Evolutionary conservation across 2,113 vertebrate species (phyloP), one percentile per base, ranked within the genome.

Genomic region (Phrynosoma blainvillii): DNA sequence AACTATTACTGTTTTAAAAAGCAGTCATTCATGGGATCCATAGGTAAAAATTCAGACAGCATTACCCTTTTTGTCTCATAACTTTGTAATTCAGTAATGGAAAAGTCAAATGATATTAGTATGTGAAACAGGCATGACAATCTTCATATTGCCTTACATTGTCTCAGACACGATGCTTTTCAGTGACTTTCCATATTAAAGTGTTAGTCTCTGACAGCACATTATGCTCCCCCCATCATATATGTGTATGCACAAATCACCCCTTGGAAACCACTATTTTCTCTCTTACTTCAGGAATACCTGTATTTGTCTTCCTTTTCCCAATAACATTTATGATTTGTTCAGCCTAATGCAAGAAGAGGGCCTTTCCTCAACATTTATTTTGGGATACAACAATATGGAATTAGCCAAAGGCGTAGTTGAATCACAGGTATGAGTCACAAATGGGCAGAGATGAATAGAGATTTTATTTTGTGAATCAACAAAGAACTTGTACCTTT

Each of bases 341-440:
- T 84, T 62, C 25, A 25, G 32, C 27, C 0, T 1, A 66, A 30
- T 76, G 86, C 54, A 62, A 86, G 62, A 89, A 90, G 83, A 89
- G 20, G 40, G 77, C 47, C 0, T 54, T 32, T 27, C 77, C 20
- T 40, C 30, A 56, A 68, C 14, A 62, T 62, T 62, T 79, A 70
- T 82, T 74, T 79, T 79, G 21, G 82, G 59, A 76, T 42, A 6
- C 25, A 30, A 12, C 52, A 62, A 36, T 90, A 94, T 93, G 84
- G 87, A 92, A 91, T 86, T 79, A 89, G 85, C 65, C 90, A 84
- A 88, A 96, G 93, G 91, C 88, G 86, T 92, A 27, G 54, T 4
- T 80, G 94, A 95, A 59, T 95, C 94, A 95, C 88, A 91, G 86
- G 52, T 27, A 71, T 95, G 92, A 95, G 88, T 95, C 93, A 96